phyloP scores from a whole-genome alignment of 2,113 vertebrate species.

The Thunnus maccoyii region DNA sequence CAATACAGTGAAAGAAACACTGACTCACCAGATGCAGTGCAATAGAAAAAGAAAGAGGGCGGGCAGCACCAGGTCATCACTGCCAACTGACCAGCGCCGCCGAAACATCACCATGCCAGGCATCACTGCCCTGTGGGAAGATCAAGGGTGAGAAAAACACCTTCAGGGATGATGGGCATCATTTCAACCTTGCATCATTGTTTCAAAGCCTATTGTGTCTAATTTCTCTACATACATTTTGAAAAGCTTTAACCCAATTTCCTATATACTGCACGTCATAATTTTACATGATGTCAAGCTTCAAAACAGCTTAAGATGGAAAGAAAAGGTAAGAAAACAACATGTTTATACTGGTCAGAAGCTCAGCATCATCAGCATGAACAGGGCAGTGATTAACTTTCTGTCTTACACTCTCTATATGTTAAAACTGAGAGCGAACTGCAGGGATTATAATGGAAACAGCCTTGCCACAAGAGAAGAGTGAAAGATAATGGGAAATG shows the following conservation, averaged over 20 bases:
- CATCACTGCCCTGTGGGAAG: conserved; percentile 86
- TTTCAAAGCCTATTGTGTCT: conserved; percentile 5
- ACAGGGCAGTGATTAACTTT: neutral
- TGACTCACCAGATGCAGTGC: conserved; percentile 94
- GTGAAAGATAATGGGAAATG: conserved; percentile 26
- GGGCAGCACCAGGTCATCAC: conserved; percentile 99
- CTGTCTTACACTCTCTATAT: conserved; percentile 10
- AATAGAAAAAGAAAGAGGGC: conserved; percentile 98
- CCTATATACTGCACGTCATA: neutral
- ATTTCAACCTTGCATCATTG: neutral
- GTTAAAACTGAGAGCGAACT: conserved; percentile 25
- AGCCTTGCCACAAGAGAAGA: conserved; percentile 22
- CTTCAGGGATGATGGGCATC: conserved; percentile 25
- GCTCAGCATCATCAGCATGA: conserved; percentile 3
- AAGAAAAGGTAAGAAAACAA: neutral
- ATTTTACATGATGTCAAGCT: neutral
- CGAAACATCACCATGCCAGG: conserved; percentile 99
- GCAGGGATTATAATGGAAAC: conserved; percentile 34
- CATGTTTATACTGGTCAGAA: neutral
- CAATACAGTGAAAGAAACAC: neutral
- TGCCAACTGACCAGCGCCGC: conserved; percentile 99
- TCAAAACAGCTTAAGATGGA: neutral
- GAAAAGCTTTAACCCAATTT: neutral
- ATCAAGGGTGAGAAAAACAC: neutral
- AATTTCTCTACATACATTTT: neutral